A percentile compares a stretch with the other conserved stretches of the same genome.
phyloP scores from a whole-genome alignment of 2,888 invertebrate species.

The Andrena praecox region DNA sequence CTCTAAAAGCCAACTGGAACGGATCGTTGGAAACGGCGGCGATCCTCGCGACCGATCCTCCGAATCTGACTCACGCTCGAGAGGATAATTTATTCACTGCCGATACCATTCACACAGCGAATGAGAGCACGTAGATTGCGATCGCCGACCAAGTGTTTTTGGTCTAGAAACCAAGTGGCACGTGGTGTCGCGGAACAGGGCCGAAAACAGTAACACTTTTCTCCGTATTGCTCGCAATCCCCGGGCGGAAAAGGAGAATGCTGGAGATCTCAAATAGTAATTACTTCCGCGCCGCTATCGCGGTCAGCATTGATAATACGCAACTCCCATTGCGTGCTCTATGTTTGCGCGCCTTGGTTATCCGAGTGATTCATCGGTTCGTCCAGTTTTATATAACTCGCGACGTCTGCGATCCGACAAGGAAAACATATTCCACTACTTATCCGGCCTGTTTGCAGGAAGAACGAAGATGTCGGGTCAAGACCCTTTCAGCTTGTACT shows the following conservation, averaged over 20 bases:
- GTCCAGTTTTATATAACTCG: constrained; percentile 24
- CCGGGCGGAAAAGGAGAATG: background rate
- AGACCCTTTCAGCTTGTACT: no score
- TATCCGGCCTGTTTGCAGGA: background rate
- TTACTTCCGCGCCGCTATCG: background rate
- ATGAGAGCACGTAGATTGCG: constrained; percentile 26
- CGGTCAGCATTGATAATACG: background rate
- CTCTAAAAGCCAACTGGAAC: constrained; percentile 8
- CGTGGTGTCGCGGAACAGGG: constrained; percentile 13
- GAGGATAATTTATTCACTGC: background rate
- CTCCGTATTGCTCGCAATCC: background rate
- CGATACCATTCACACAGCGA: background rate
- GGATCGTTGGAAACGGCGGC: background rate
- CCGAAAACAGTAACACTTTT: background rate
- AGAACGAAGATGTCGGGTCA: background rate
- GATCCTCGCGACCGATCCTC: background rate
- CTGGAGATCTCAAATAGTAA: no score
- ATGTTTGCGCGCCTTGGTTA: background rate
- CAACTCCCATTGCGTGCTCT: background rate
- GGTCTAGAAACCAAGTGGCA: constrained; percentile 64
- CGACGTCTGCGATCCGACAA: constrained; percentile 2
- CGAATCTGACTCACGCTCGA: background rate
- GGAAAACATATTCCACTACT: background rate
- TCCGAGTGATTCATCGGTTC: constrained; percentile 17
- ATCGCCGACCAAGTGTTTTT: constrained; percentile 37